Base-by-base conservation (phyloP, 23 tunicate species). In the Oikopleura albicans region DNA sequence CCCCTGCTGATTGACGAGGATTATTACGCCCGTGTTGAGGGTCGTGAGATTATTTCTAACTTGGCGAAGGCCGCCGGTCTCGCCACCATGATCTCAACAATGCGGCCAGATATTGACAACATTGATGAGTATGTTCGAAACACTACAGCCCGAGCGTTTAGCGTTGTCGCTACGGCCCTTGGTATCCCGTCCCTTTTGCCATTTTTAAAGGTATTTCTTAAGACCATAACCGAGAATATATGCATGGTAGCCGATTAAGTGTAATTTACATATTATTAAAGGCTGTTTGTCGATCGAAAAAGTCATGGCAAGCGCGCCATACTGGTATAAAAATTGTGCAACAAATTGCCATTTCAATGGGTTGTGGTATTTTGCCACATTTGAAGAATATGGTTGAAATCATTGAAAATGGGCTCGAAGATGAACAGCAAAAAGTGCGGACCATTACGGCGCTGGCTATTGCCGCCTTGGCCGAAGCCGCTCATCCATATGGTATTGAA, bases 281-380 rank as follows among this genome's bases (percentile, higher is more conserved):
- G 85, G 98, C 98, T 41, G 98, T 94, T 41, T 94, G 98, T 84
- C 84, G 98, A 75, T 90, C 95, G 66, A 94, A 90, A 41, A 94
- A 94, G 84, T 94, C 98, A 29, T 94, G 98, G 98, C 98, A 94
- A 90, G 98, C 98, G 31, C 94, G 98, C 8, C 98, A 94, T 89
- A 94, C 98, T 41, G 98, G 98, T 34, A 94, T 94, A 87, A 94
- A 94, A 87, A 94, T 94, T 83, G 91, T 94, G 39, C 98, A 94
- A 88, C 98, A 94, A 79, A 94, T 94, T 41, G 98, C 98, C 40
- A 94, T 94, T 79, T 76, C 91, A 56, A 94, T 94, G 98, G 98
- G 98, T n/a, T 94, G 98, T 83, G 98, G 96, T 1, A 94, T 94
- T 40, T 88, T 94, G 37, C 98, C 98, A 0, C 98, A 94, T 88